phyloP scores from a whole-genome alignment of 2,797 vertebrate species.

The Schizopygopsis pylzovi region DNA sequence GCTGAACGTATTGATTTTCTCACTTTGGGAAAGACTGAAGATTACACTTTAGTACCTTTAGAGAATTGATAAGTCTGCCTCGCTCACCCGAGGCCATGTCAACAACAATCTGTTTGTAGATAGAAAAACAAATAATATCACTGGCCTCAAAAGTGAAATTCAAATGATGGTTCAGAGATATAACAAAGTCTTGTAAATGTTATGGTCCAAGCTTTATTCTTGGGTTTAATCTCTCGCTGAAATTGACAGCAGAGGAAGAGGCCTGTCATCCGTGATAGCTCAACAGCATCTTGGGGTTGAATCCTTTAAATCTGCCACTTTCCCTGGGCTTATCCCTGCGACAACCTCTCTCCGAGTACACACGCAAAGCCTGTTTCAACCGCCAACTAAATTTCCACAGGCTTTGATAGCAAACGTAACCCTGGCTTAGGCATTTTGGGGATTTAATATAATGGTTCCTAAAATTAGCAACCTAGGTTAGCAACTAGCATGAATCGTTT shows the following conservation, averaged over 20 bases:
- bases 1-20: constrained; percentile 54
- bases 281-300: constrained; percentile 47
- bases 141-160: constrained; percentile 3
- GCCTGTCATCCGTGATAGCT: constrained; percentile 73
- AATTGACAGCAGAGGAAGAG: constrained; percentile 80
- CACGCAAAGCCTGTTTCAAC: constrained; percentile 29
- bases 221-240: constrained; percentile 78
- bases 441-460: constrained; percentile 15
- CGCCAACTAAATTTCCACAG: constrained; percentile 21
- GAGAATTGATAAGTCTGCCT: constrained; percentile 46
- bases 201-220: constrained; percentile 63
- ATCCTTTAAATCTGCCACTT: constrained; percentile 58
- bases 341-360: constrained; percentile 42
- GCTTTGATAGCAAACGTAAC: constrained; percentile 22
- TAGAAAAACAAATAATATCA: constrained; percentile 14
- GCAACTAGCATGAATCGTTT: background rate
- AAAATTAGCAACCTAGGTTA: constrained; percentile 23
- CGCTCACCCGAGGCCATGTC: constrained; percentile 19
- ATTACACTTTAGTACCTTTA: constrained; percentile 52
- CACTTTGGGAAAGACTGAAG: constrained; percentile 26
- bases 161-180: constrained; percentile 26
- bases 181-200: constrained; percentile 32
- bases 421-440: background rate
- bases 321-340: constrained; percentile 50
- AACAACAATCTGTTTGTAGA: constrained; percentile 18